These are phyloP conservation scores for Proales similis DNA, from an alignment of 1,140 invertebrate genomes.

Conservation along the genomic window DNA sequence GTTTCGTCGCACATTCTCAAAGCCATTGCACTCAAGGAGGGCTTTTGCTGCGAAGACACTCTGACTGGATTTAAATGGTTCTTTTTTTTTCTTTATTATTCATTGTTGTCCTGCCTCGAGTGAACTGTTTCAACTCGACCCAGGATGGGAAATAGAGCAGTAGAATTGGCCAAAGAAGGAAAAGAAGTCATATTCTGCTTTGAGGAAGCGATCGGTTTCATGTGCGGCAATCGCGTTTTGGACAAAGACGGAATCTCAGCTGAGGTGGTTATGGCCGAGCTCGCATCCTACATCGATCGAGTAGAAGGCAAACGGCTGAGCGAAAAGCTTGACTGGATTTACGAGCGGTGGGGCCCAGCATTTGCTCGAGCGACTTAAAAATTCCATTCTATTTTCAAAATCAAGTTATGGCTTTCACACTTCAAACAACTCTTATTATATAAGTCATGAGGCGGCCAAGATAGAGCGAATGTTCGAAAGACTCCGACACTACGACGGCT, in stretches of 20 bases:
- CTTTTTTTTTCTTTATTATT: too few relatives aligned
- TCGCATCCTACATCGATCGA: slow-evolving; percentile 66
- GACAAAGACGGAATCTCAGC: slow-evolving; percentile 94
- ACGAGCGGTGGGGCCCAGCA: slow-evolving; percentile 59
- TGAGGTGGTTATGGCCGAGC: slow-evolving; percentile 67
- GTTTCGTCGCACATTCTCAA: slow-evolving; percentile 93
- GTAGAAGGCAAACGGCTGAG: background rate
- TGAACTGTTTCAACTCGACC: too few relatives aligned
- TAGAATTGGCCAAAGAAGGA: slow-evolving; percentile 61
- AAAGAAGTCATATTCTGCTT: slow-evolving; percentile 83
- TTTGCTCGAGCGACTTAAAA: background rate
- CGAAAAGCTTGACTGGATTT: slow-evolving; percentile 69
- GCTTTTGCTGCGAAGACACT: slow-evolving; percentile 68
- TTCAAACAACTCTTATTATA: slow-evolving; percentile 76
- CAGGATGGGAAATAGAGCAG: slow-evolving; percentile 86
- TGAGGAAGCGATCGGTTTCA: slow-evolving; percentile 80
- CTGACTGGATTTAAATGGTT: slow-evolving; percentile 99
- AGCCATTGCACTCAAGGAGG: slow-evolving; percentile 71
- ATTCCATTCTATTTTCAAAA: slow-evolving; percentile 22
- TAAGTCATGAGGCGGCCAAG: slow-evolving; percentile 66
- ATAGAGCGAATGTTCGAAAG: slow-evolving; percentile 73
- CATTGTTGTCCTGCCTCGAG: too few relatives aligned
- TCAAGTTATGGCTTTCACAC: slow-evolving; percentile 72
- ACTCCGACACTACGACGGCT: slow-evolving; percentile 66
- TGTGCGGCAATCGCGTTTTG: slow-evolving; percentile 64